Evolutionary conservation across 1,140 invertebrate species (phyloP).

Genomic region (Bombyx mandarina): DNA sequence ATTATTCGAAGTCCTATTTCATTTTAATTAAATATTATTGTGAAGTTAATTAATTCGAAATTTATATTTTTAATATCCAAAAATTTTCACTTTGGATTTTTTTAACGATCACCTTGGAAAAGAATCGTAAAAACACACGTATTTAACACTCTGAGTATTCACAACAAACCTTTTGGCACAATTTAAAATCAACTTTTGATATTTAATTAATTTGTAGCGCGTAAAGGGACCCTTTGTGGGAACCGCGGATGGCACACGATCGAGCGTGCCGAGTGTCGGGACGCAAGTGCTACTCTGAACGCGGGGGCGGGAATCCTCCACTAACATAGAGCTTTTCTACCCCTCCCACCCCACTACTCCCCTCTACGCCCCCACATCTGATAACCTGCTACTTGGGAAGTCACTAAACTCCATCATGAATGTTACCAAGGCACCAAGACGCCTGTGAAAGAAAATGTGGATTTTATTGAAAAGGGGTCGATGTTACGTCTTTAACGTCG

Average conservation of each 20-base stretch:
- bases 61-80: too few species aligned
- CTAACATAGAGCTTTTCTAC: slow-evolving; percentile 45
- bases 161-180: slow-evolving; percentile 47
- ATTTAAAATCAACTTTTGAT: slow-evolving; percentile 10
- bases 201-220: slow-evolving; percentile 13
- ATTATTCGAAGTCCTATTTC: too few species aligned
- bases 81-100: too few species aligned
- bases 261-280: slow-evolving; percentile 40
- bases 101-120: background rate
- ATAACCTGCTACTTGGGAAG: slow-evolving; percentile 69
- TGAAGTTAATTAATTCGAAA: too few species aligned
- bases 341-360: slow-evolving; percentile 22
- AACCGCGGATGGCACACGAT: slow-evolving; percentile 26
- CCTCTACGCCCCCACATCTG: slow-evolving; percentile 33
- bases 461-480: slow-evolving; percentile 60
- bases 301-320: slow-evolving; percentile 45
- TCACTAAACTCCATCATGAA: slow-evolving; percentile 63
- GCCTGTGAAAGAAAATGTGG: slow-evolving; percentile 60
- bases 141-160: slow-evolving; percentile 26
- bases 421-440: slow-evolving; percentile 53
- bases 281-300: slow-evolving; percentile 34
- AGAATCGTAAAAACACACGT: slow-evolving; percentile 24
- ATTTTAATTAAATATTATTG: too few species aligned
- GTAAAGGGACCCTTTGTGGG: slow-evolving; percentile 22
- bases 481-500: slow-evolving; percentile 29